Conservation (phyloP, 2,113 vertebrate genomes). For the Ailurus styani region DNA sequence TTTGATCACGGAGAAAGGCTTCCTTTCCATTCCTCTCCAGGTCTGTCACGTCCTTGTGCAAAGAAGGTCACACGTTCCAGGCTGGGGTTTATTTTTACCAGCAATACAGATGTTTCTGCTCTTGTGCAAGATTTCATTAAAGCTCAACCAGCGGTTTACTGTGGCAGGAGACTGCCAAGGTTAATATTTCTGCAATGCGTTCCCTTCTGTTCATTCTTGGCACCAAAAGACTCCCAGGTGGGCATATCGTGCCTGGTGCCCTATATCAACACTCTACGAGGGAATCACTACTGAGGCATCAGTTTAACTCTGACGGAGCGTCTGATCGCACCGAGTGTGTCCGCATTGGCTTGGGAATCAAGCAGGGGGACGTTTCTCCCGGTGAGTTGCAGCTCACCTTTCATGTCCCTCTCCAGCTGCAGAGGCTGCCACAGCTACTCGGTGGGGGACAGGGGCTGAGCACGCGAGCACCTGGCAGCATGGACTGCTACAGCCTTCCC, state of each 20-base stretch:
- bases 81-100: background rate
- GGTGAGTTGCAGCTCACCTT: background rate
- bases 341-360: background rate
- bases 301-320: background rate
- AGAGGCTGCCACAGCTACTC: background rate
- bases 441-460: background rate
- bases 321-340: background rate
- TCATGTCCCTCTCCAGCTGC: background rate
- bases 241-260: background rate
- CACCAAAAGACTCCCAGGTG: background rate
- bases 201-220: constrained; percentile 56
- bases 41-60: background rate
- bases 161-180: constrained; percentile 27
- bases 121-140: constrained; percentile 53
- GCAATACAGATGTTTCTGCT: constrained; percentile 41
- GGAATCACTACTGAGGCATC: background rate
- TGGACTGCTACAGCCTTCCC: background rate
- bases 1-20: background rate
- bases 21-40: background rate
- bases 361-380: background rate
- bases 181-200: constrained; percentile 31
- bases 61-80: background rate
- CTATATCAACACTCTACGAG: background rate
- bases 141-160: constrained; percentile 20
- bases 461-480: background rate